A percentile compares a stretch with the other conserved stretches of the same genome.
phyloP scores from a whole-genome alignment of 2,113 vertebrate genomes.

The rabbit (Oryctolagus cuniculus) region mOryCun1.1 NC_091436.1:102779501-102780000 shows the following conservation, averaged over 20 bases:
- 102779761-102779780: neutral
- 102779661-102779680: neutral
- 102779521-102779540: neutral
- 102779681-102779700: slow-evolving; percentile 19
- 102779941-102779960: neutral
- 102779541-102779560: neutral
- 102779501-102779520: slow-evolving; percentile 55
- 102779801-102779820: neutral
- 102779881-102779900: neutral
- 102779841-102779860: neutral
- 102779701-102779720: slow-evolving; percentile 34
- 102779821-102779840: neutral
- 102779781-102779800: neutral
- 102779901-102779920: slow-evolving; percentile 38
- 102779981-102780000: neutral
- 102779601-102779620: neutral
- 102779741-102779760: neutral
- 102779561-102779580: slow-evolving; percentile 34
- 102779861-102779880: neutral
- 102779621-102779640: neutral
- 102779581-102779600: slow-evolving; percentile 4
- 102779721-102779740: neutral
- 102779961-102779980: neutral
- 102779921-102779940: neutral
- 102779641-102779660: slow-evolving; percentile 41